Evolutionary conservation across 1,140 invertebrate species (phyloP).

Genomic region (Platyscapa corneri): DNA sequence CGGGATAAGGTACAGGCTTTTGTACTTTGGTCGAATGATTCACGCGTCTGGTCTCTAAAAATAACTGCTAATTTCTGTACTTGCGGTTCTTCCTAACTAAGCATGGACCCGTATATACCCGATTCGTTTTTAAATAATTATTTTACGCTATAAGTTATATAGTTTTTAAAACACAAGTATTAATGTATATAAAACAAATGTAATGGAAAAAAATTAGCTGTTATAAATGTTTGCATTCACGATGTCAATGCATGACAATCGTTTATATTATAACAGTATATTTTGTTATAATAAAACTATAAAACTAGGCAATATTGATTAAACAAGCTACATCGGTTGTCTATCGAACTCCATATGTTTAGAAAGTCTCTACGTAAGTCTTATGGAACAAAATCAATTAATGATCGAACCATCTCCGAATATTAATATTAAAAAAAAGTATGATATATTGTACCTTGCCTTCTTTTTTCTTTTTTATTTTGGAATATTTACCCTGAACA

Average conservation of each 20-base stretch:
- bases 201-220: not conserved
- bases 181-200: not conserved
- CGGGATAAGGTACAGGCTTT: no score
- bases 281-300: not conserved
- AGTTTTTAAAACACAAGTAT: not conserved
- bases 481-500: constrained; percentile 63
- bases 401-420: constrained; percentile 17
- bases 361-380: not conserved
- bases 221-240: not conserved
- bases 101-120: not conserved
- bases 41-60: not conserved
- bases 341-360: not conserved
- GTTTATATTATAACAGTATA: not conserved
- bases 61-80: no score
- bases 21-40: not conserved
- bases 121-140: not conserved
- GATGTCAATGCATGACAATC: not conserved
- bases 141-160: not conserved
- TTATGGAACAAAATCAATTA: not conserved
- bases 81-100: no score
- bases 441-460: constrained; percentile 43
- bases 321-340: not conserved
- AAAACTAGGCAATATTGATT: not conserved
- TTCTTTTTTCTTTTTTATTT: constrained; percentile 51
- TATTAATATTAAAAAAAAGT: constrained; percentile 16